These are phyloP conservation scores for Brachycybe producta DNA, from an alignment of 2,888 invertebrate species.

Conservation along the genomic window DNA sequence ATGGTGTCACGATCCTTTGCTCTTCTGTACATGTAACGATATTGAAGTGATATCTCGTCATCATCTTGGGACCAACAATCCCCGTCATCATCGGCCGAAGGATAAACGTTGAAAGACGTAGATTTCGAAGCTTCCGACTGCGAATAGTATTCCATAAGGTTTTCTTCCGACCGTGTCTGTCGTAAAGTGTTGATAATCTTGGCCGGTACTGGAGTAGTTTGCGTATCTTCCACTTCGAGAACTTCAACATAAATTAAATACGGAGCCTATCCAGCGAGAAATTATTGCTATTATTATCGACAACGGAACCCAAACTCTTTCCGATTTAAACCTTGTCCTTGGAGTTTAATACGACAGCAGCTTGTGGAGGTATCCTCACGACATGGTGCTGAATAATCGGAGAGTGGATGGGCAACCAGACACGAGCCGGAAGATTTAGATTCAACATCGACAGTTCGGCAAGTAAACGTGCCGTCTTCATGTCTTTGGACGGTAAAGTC, in stretches of 20 bases:
- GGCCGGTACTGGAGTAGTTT: slow-evolving; percentile 73
- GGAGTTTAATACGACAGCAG: slow-evolving; percentile 94
- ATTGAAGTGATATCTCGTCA: slow-evolving; percentile 75
- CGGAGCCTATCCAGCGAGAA: slow-evolving; percentile 53
- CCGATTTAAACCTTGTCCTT: slow-evolving; percentile 98
- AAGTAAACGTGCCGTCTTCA: slow-evolving; percentile 78
- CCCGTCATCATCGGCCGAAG: slow-evolving; percentile 44
- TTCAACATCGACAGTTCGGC: slow-evolving; percentile 88
- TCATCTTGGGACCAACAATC: slow-evolving; percentile 94
- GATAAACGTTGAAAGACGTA: slow-evolving; percentile 41
- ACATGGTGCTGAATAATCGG: slow-evolving; percentile 69
- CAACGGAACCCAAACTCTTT: no score
- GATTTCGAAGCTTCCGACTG: slow-evolving; percentile 20
- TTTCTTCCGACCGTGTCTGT: slow-evolving; percentile 90
- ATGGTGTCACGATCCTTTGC: slow-evolving; percentile 54
- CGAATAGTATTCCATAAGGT: slow-evolving; percentile 44
- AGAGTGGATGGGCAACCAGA: slow-evolving; percentile 90
- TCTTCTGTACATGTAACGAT: slow-evolving; percentile 27
- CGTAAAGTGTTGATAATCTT: slow-evolving; percentile 54
- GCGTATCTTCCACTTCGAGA: slow-evolving; percentile 68
- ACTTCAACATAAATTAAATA: slow-evolving; percentile 98
- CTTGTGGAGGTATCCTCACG: slow-evolving; percentile 90
- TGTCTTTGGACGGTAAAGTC: slow-evolving; percentile 71
- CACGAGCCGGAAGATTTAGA: slow-evolving; percentile 90
- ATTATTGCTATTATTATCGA: not conserved